A percentile compares a stretch with the other conserved stretches of the same genome.
Evolutionary conservation across 2,113 vertebrate species (phyloP).

Genomic region (Caranx melampygus): DNA sequence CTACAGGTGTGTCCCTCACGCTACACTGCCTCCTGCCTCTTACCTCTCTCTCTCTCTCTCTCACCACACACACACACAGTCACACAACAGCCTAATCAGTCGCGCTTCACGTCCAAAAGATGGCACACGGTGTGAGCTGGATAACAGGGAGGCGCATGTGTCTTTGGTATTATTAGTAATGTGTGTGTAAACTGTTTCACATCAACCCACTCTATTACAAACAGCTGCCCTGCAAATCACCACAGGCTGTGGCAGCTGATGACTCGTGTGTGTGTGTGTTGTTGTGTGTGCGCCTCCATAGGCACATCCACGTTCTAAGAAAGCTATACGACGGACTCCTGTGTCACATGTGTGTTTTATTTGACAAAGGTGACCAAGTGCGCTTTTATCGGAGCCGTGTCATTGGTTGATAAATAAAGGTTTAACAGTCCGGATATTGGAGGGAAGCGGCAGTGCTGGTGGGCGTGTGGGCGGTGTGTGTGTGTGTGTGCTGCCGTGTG

Average conservation of each 20-base stretch:
- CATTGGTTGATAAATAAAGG: constrained; percentile 68
- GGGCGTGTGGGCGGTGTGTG: too few relatives aligned
- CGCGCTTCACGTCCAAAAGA: constrained; percentile 79
- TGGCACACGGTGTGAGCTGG: constrained; percentile 63
- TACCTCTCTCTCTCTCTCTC: constrained; percentile 17
- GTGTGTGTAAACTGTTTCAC: constrained; percentile 85
- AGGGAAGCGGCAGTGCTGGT: constrained; percentile 28
- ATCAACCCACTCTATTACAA: constrained; percentile 75
- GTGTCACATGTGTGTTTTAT: constrained; percentile 33
- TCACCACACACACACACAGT: constrained; percentile 42
- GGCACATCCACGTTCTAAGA: constrained; percentile 10
- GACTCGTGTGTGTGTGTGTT: constrained; percentile 40
- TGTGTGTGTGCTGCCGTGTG: constrained; percentile 37
- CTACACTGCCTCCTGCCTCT: constrained; percentile 73
- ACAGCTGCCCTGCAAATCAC: constrained; percentile 84
- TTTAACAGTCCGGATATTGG: constrained; percentile 66
- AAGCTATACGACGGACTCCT: constrained; percentile 23
- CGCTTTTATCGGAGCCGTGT: constrained; percentile 47
- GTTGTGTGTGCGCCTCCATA: constrained; percentile 20
- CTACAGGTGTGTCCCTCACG: constrained; percentile 85
- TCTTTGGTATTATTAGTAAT: constrained; percentile 86
- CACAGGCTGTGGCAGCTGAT: constrained; percentile 76
- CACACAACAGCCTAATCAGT: constrained; percentile 79
- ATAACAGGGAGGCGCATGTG: constrained; percentile 80
- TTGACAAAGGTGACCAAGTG: constrained; percentile 56